Conservation (phyloP, 2,113 vertebrate species). For the Pangasianodon gigas region DNA sequence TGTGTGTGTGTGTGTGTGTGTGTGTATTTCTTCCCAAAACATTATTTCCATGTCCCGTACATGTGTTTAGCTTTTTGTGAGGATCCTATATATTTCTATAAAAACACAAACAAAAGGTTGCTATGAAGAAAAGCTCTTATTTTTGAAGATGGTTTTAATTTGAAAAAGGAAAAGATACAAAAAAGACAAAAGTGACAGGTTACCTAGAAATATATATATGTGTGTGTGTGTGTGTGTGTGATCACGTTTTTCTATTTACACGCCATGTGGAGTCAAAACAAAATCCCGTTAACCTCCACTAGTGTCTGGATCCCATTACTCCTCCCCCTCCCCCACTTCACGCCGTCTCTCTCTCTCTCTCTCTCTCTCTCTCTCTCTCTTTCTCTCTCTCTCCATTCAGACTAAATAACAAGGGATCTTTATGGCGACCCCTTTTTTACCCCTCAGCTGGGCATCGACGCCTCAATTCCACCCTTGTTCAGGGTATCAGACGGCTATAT, state of each 20-base stretch:
- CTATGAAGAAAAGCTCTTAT: background rate
- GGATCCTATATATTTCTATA: background rate
- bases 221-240: background rate
- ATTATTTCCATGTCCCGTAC: background rate
- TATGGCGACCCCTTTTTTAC: background rate
- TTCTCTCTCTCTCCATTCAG: constrained; percentile 21
- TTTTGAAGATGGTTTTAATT: background rate
- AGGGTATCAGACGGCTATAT: background rate
- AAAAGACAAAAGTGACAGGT: background rate
- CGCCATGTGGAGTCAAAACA: constrained; percentile 15
- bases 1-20: background rate
- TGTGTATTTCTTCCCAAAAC: background rate
- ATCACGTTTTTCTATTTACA: constrained; percentile 14
- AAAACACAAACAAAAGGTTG: background rate
- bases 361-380: background rate
- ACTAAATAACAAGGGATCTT: constrained; percentile 27
- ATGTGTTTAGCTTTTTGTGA: background rate
- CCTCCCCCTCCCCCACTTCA: background rate
- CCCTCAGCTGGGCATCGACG: constrained; percentile 42
- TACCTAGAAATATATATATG: background rate
- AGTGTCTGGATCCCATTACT: constrained; percentile 38
- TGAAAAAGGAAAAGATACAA: background rate
- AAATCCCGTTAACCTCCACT: constrained; percentile 21
- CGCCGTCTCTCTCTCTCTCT: background rate
- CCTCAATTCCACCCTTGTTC: constrained; percentile 45